phyloP scores from a whole-genome alignment of 2,888 invertebrate genomes.

The Pandemis corylana region DNA sequence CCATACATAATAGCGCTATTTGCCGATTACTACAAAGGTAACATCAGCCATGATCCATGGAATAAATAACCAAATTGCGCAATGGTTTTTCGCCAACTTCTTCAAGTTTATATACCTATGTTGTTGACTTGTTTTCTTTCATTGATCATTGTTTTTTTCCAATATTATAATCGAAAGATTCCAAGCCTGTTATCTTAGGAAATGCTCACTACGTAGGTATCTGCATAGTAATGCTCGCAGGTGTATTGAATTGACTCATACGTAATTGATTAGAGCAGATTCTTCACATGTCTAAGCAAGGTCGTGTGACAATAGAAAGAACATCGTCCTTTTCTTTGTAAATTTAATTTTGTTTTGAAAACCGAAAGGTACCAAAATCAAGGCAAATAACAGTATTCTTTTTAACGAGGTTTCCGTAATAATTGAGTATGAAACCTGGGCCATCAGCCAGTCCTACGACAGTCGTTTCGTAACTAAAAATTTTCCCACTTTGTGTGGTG shows the following conservation, averaged over 20 bases:
- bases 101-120: neutral
- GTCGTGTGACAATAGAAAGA: slow-evolving; percentile 23
- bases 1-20: slow-evolving; percentile 47
- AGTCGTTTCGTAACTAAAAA: too few species aligned
- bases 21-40: slow-evolving; percentile 6
- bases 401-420: too few species aligned
- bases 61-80: slow-evolving; percentile 41
- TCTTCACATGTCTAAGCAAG: slow-evolving; percentile 27
- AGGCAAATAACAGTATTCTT: neutral
- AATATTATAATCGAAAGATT: slow-evolving; percentile 15
- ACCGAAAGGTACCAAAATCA: neutral
- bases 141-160: neutral
- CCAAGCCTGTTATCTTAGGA: neutral
- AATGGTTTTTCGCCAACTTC: slow-evolving; percentile 35
- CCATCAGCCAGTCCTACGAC: too few species aligned
- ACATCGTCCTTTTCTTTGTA: neutral
- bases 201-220: neutral
- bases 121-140: neutral
- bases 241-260: slow-evolving; percentile 33
- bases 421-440: too few species aligned
- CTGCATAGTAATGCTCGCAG: slow-evolving; percentile 29
- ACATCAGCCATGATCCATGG: slow-evolving; percentile 20
- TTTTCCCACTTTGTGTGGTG: neutral
- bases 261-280: slow-evolving; percentile 32
- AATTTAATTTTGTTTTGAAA: neutral